phyloP scores from a whole-genome alignment of 2,888 invertebrate genomes.

The Lapara coniferarum region DNA sequence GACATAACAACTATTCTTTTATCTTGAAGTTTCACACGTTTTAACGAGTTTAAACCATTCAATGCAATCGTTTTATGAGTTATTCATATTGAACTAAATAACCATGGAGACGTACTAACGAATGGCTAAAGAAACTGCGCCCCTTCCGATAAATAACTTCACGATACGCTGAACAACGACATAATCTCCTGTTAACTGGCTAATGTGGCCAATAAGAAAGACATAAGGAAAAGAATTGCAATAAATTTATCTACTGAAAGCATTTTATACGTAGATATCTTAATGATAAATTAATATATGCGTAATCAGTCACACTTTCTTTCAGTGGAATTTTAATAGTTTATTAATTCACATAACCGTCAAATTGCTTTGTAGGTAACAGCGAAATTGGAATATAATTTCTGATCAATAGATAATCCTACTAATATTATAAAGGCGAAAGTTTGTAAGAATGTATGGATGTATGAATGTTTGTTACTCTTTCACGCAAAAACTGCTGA shows the following conservation, averaged over 20 bases:
- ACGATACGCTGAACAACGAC: slow-evolving; percentile 6
- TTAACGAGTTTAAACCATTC: slow-evolving; percentile 16
- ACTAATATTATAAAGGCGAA: too few species aligned
- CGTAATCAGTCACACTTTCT: too few species aligned
- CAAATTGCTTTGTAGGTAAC: too few species aligned
- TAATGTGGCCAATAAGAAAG: not conserved
- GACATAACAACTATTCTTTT: not conserved
- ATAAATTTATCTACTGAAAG: not conserved
- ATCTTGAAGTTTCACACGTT: slow-evolving; percentile 19
- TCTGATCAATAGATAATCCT: too few species aligned
- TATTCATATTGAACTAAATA: slow-evolving; percentile 15
- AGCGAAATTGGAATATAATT: too few species aligned
- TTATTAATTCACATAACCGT: too few species aligned
- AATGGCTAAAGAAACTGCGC: not conserved
- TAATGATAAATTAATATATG: too few species aligned
- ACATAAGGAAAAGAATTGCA: not conserved
- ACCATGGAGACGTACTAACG: slow-evolving; percentile 10
- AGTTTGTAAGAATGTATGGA: too few species aligned
- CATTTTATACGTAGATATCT: too few species aligned
- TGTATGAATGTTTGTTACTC: too few species aligned
- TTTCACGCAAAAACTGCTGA: too few species aligned
- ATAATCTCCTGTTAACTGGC: not conserved
- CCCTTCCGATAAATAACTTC: slow-evolving; percentile 5
- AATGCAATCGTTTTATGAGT: not conserved
- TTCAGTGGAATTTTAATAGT: too few species aligned